A percentile compares a stretch with the other conserved stretches of the same genome.
Evolutionary conservation across 2,888 invertebrate genomes (phyloP).

Genomic region (Hypsopygia costalis): DNA sequence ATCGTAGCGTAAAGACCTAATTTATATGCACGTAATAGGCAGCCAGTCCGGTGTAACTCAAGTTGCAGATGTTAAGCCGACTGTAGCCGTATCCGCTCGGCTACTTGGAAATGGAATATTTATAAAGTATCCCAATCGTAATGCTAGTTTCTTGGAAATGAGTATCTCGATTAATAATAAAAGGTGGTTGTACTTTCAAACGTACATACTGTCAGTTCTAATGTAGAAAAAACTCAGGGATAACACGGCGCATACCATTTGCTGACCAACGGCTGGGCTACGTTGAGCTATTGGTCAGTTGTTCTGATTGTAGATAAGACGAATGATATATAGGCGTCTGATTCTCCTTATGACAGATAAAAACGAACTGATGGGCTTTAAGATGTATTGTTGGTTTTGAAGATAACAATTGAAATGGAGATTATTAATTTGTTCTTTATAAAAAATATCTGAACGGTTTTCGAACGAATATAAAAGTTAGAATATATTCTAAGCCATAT

Average conservation of each 20-base stretch:
- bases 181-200: conserved; percentile 34
- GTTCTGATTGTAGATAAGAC: conserved; percentile 40
- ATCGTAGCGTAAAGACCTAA: conserved; percentile 47
- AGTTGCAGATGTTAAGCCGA: conserved; percentile 76
- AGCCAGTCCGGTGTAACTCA: conserved; percentile 73
- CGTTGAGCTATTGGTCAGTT: conserved; percentile 31
- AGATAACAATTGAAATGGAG: conserved; percentile 11
- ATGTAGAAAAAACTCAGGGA: conserved; percentile 19
- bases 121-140: conserved; percentile 63
- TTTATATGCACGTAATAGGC: conserved; percentile 69
- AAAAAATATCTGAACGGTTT: too few species aligned
- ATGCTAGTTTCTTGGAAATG: conserved; percentile 54
- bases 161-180: conserved; percentile 55
- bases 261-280: conserved; percentile 33
- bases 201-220: conserved; percentile 9
- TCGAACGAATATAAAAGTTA: too few species aligned
- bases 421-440: neutral
- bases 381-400: conserved; percentile 14
- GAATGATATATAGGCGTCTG: conserved; percentile 39
- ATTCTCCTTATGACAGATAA: conserved; percentile 34
- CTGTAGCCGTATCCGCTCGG: conserved; percentile 69
- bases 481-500: too few species aligned
- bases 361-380: conserved; percentile 30
- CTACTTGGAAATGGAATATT: conserved; percentile 74
- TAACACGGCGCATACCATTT: conserved; percentile 35